A percentile compares a stretch with the other conserved stretches of the same genome.
phyloP scores from a whole-genome alignment of 2,888 invertebrate genomes.

The Troilus luridus region DNA sequence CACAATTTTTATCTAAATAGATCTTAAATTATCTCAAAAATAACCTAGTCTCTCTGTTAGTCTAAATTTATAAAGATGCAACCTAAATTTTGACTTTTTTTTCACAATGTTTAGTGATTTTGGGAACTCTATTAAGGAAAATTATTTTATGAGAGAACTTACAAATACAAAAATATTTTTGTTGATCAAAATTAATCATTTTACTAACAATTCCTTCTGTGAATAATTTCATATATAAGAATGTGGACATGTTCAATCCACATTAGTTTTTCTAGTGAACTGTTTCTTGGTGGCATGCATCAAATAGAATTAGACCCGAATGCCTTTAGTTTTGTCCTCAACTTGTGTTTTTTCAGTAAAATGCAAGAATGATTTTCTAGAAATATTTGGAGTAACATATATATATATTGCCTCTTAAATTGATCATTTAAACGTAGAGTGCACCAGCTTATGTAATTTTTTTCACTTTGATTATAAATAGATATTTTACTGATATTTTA shows the following conservation, averaged over 20 bases:
- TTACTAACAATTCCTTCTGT: constrained; percentile 31
- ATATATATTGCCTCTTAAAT: constrained; percentile 58
- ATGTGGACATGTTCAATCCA: constrained; percentile 64
- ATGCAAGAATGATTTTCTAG: constrained; percentile 59
- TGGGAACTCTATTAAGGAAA: constrained; percentile 50
- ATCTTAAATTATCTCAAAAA: not conserved
- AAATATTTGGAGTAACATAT: constrained; percentile 52
- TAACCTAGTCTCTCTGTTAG: constrained; percentile 18
- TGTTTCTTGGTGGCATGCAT: constrained; percentile 82
- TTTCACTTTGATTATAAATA: constrained; percentile 54
- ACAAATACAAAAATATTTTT: not conserved
- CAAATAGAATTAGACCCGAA: constrained; percentile 63
- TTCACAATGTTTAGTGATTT: constrained; percentile 54
- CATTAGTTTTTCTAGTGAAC: constrained; percentile 63
- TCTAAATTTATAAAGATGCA: not conserved
- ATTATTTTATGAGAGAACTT: constrained; percentile 27
- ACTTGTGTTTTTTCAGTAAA: constrained; percentile 58
- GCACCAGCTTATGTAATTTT: constrained; percentile 63
- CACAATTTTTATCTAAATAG: not conserved
- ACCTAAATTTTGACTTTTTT: constrained; percentile 11
- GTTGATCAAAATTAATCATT: not conserved
- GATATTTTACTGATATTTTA: constrained; percentile 34
- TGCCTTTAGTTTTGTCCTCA: constrained; percentile 61
- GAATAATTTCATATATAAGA: constrained; percentile 58
- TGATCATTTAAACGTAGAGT: constrained; percentile 59